Percentiles rank a stretch among this genome's conserved stretches.
Evolutionary conservation across 2,113 vertebrate genomes (phyloP).

Genomic region (Cercopithecus mona): DNA sequence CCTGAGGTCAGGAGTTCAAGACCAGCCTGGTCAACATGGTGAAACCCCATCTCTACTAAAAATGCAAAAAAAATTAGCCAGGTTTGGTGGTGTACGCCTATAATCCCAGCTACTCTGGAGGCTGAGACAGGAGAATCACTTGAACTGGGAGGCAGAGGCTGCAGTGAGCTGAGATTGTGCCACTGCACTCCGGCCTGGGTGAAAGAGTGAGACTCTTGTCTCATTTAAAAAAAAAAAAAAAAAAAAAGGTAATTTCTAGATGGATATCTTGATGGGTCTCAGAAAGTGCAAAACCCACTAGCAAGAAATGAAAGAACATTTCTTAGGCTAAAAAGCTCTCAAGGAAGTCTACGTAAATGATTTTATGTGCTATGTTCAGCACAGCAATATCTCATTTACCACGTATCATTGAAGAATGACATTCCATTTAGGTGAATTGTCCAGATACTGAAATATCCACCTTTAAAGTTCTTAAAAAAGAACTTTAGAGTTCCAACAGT

Average conservation of each 20-base stretch:
- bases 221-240: too few species aligned
- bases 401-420: accelerated
- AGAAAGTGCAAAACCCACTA: conserved; percentile 18
- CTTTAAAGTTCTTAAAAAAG: not conserved
- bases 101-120: too few species aligned
- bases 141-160: too few species aligned
- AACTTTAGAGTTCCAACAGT: not conserved
- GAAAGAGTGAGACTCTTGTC: too few species aligned
- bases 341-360: not conserved
- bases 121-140: too few species aligned
- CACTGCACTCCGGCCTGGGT: too few species aligned
- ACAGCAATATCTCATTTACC: not conserved
- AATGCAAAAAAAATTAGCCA: too few species aligned
- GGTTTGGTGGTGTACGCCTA: too few species aligned
- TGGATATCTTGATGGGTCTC: not conserved
- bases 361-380: not conserved
- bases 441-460: not conserved
- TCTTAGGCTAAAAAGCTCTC: not conserved
- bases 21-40: too few species aligned
- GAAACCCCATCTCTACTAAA: too few species aligned
- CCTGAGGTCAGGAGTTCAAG: too few species aligned
- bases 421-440: not conserved
- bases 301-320: not conserved
- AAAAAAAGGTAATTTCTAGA: not conserved
- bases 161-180: too few species aligned